Conservation (phyloP, 23 tunicate species). For the Pegea sp. region DNA sequence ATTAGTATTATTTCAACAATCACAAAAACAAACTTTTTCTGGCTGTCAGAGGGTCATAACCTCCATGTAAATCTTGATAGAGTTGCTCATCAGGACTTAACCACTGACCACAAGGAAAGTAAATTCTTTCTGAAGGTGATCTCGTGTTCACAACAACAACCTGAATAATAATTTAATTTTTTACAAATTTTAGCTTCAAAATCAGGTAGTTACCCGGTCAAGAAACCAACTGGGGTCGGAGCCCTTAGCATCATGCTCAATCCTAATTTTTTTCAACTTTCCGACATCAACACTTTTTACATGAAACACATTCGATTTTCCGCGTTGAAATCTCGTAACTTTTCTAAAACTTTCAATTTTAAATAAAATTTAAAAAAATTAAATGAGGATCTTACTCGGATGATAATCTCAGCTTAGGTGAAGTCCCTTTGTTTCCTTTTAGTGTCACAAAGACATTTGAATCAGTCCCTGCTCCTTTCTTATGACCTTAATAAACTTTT, state of each 20-base stretch:
- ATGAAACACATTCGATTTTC: conserved; percentile 69
- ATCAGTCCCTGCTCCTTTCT: conserved; percentile 88
- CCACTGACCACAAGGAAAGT: conserved; percentile 96
- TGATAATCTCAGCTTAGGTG: conserved; percentile 37
- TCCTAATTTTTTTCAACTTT: conserved; percentile 38
- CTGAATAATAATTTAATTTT: conserved; percentile 4
- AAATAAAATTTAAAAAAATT: not conserved
- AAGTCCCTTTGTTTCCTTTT: conserved; percentile 57
- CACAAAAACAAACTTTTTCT: too few species aligned
- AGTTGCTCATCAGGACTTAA: conserved; percentile 71
- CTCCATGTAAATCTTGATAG: conserved; percentile 66
- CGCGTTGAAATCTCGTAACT: conserved; percentile 50
- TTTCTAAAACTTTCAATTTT: conserved; percentile 12
- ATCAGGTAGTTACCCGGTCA: conserved; percentile 35
- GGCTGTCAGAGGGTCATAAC: conserved; percentile 66
- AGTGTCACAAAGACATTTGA: conserved; percentile 89
- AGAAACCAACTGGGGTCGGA: conserved; percentile 78
- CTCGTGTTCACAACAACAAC: conserved; percentile 50
- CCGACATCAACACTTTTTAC: conserved; percentile 74
- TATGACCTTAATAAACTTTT: conserved; percentile 27
- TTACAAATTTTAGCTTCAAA: not conserved
- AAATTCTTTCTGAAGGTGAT: conserved; percentile 52
- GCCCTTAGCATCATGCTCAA: conserved; percentile 80
- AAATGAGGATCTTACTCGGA: conserved; percentile 2
- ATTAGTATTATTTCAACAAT: not conserved